Percentiles rank a stretch among this genome's conserved stretches.
Evolutionary conservation across 2,797 vertebrate species (phyloP).

Genomic region (Columba guinea): DNA sequence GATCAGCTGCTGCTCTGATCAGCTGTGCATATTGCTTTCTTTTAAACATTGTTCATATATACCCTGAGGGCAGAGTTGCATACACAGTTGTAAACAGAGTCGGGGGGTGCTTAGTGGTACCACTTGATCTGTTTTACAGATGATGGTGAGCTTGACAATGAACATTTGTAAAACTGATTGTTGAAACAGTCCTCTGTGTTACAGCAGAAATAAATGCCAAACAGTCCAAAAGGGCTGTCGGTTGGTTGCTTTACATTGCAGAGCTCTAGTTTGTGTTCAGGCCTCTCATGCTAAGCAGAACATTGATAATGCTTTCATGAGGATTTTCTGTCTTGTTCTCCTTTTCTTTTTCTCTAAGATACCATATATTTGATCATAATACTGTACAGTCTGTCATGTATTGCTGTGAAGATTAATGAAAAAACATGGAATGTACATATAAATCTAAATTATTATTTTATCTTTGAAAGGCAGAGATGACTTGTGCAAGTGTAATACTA

Average conservation of each 20-base stretch:
- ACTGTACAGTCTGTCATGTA: neutral
- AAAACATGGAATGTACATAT: neutral
- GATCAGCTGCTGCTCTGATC: conserved; percentile 58
- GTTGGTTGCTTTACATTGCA: neutral
- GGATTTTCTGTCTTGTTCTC: neutral
- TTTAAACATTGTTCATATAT: conserved; percentile 19
- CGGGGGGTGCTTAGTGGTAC: neutral
- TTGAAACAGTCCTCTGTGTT: neutral
- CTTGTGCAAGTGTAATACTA: neutral
- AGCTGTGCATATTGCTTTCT: conserved; percentile 53
- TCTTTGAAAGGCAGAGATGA: neutral
- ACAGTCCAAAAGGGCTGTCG: neutral
- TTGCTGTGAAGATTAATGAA: neutral
- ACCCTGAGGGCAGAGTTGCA: conserved; percentile 27
- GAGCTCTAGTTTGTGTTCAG: neutral
- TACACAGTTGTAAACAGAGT: neutral
- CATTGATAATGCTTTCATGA: neutral
- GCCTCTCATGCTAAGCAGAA: neutral
- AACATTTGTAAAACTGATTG: conserved; percentile 32
- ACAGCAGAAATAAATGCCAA: neutral
- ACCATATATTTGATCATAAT: neutral
- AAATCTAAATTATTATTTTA: neutral
- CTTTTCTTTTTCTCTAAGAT: neutral
- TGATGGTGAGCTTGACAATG: conserved; percentile 16
- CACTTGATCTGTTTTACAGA: conserved; percentile 49